Evolutionary conservation across 2,113 vertebrate species (phyloP).

Genomic region (Todiramphus chloris): DNA sequence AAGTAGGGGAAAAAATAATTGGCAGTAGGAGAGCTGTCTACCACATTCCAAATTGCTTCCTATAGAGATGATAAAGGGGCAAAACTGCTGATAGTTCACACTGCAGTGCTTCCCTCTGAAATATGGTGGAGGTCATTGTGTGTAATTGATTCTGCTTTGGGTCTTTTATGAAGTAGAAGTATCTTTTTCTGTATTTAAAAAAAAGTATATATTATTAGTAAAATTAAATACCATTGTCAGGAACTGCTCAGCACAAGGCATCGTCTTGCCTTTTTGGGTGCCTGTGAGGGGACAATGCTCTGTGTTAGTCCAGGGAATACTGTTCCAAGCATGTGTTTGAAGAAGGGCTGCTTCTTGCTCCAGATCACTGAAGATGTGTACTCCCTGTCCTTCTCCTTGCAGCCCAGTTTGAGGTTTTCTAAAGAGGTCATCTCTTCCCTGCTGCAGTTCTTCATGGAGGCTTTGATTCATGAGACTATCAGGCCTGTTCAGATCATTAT

Average conservation of each 20-base stretch:
- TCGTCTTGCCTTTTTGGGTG: not conserved
- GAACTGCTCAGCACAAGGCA: not conserved
- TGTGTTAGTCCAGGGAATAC: not conserved
- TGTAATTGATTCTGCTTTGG: not conserved
- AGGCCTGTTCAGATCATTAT: not conserved
- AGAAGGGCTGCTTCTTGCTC: not conserved
- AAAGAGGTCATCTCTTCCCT: not conserved
- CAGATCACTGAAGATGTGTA: not conserved
- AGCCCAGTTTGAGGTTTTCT: not conserved
- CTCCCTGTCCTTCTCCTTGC: not conserved
- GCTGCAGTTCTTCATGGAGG: not conserved
- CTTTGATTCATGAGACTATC: not conserved
- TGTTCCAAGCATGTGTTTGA: not conserved
- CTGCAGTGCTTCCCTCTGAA: not conserved
- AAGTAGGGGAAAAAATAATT: constrained; percentile 11
- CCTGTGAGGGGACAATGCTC: not conserved
- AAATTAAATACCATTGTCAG: not conserved
- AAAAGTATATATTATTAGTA: not conserved
- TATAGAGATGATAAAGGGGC: not conserved
- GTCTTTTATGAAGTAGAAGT: not conserved
- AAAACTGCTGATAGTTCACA: not conserved
- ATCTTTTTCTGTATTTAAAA: not conserved
- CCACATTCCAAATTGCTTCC: not conserved
- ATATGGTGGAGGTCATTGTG: not conserved
- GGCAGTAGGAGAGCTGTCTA: not conserved